Evolutionary conservation across 2,797 vertebrate genomes (phyloP), one percentile per base, ranked within the genome.

Genomic region (Todus mexicanus): DNA sequence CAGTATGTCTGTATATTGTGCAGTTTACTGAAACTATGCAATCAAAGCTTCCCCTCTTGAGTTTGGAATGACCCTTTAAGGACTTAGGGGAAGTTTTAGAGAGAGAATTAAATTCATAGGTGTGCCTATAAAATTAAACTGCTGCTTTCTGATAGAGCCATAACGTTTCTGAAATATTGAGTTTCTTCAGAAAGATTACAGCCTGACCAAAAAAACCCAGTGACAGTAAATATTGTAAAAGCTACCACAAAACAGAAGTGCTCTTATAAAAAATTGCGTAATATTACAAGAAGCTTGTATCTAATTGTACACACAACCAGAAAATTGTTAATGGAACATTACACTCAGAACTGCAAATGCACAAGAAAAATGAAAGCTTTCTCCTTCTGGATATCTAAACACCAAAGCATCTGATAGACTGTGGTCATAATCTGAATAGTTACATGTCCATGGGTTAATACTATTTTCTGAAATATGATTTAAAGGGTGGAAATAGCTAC

Each of bases 101-200:
- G 79, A 63, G 38, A 78, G 27, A 95, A 87, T 84, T 90, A 92
- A 83, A 87, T 92, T 91, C 77, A 76, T 35, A 87, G 50, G 71
- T 65, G 42, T 43, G 40, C 42, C 78, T 60, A 51, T 66, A 95
- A 87, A 89, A 66, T 78, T 63, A 76, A 82, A 84, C 57, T 68
- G 43, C 45, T 83, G 21, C 17, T 69, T 79, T 92, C 83, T 51
- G 59, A 92, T 70, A 63, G 42, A 54, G n/a, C 29, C 48, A 23
- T 93, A 74, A 21, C 63, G 95, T 91, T 56, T 73, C 59, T 70
- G n/a, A 78, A 29, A 60, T 21, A 45, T 7, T 59, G 63, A 59
- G 35, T 70, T 86, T 90, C 77, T 93, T 68, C 87, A 84, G 71
- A 94, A 94, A 71, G 54, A 84, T 94, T 64, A 42, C 31, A 51